Evolutionary conservation across 2,888 invertebrate genomes (phyloP), one percentile per base, ranked within the genome.

Genomic region (Spilosoma lubricipeda): DNA sequence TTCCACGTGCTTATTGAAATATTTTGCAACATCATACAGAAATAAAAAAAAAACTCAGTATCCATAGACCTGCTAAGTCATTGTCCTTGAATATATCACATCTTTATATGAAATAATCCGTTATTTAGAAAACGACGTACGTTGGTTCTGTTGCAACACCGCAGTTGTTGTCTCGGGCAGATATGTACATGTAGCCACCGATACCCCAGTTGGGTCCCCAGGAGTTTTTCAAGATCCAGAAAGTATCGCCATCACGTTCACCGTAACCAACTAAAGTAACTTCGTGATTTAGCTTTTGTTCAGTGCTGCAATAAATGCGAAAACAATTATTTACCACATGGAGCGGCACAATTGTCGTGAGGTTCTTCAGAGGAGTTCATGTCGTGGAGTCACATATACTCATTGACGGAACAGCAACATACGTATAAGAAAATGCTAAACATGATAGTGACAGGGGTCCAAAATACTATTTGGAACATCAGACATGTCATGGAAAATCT

Each of bases 171-270:
- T 99, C 96, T 83, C 97, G 97, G 65, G 98, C 97, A 0, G 98
- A 97, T 96, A 99, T 99, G 69, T 99, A 96, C 77, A 99, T 97
- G 90, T 99, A 99, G 0, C 99, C 99, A 90, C 98, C 98, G 85
- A 99, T 98, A 45, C 99, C 99, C 99, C 99, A 99, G 83, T 98
- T 97, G 42, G 97, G 98, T 0, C 99, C 99, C 98, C 99, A 99
- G 0, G 99, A 99, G 94, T 99, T 99, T 94, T 99, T 99, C 18
- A 99, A 94, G 74, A 99, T 96, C 99, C 99, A 99, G 93, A 98
- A 99, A n/a, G 97, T 96, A 84, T 98, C 96, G 7, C 98, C 98
- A 82, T 97, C 96, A 67, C 98, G 93, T 30, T 96, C 96, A 20
- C 99, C 99, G 90, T 98, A 99, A 0, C 98, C 99, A 4, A 99